Conservation (phyloP, 2,113 vertebrate genomes). For the Syngnathus typhle region DNA sequence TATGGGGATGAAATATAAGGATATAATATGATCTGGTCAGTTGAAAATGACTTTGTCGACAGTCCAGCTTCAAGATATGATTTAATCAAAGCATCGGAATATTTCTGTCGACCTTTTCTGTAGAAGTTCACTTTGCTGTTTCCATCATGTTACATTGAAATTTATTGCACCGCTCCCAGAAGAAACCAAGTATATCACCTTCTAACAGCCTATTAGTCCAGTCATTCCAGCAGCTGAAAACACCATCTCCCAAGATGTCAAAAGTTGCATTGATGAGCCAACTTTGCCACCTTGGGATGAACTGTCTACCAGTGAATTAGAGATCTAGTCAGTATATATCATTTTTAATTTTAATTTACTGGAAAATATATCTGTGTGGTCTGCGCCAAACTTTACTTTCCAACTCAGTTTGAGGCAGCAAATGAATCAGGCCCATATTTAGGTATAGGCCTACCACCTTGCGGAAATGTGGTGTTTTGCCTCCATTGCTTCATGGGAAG, state of each 20-base stretch:
- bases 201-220: background rate
- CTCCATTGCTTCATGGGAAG: background rate
- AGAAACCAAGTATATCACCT: background rate
- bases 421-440: background rate
- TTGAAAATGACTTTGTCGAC: background rate
- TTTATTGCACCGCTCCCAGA: background rate
- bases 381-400: background rate
- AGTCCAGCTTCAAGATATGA: background rate
- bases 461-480: background rate
- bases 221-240: background rate
- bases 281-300: too few species aligned
- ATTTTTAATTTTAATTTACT: too few species aligned
- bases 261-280: too few species aligned
- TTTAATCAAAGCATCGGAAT: background rate
- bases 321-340: background rate
- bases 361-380: background rate
- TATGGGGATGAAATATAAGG: background rate
- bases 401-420: background rate
- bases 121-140: background rate
- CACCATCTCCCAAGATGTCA: too few species aligned
- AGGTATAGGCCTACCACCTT: background rate
- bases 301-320: background rate
- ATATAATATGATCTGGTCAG: background rate
- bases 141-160: background rate
- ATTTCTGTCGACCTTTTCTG: background rate